Evolutionary conservation across 2,797 vertebrate genomes (phyloP), one percentile per base, ranked within the genome.

Genomic region (Phrynocephalus forsythii): DNA sequence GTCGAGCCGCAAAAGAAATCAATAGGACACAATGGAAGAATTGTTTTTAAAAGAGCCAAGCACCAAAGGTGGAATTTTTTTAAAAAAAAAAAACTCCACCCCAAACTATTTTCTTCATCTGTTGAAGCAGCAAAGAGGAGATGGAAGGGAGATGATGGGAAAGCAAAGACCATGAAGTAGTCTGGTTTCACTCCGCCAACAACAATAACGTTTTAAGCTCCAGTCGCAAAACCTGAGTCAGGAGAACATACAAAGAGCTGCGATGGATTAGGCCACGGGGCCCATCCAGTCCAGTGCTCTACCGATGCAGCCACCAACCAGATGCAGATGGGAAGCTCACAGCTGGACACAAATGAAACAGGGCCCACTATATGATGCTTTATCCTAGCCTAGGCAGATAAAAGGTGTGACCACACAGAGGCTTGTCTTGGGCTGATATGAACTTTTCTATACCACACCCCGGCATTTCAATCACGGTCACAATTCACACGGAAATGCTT

Each of bases 21-120:
- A 75, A 85, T 68, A 67, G 6, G 10, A 52, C 24, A 87, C 81
- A 87, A 88, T 81, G 87, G 48, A 81, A 82, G 81, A 67, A 56
- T 85, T 85, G 83, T 85, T 85, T 87, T 85, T 68, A 85, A 63
- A 63, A 38, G 26, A 56, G 60, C 56, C 16, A 44, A 68, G 16
- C 77, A 33, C 26, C 16, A 67, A 18, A 28, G 24, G 56, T 9
- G 56, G 56, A 60, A 60, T 60, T 8, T 56, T 56, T 56, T 33
- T 73, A 67, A 80, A 33, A 20, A 18, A 76, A 76, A 44, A 44
- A 16, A 2, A 20, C 38, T 24, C 9, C 75, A 18, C 18, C 52
- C 52, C 52, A 83, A 78, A 8, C 63, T 48, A 38, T 24, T 75
- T 85, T 75, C 77, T 44, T 44, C 20, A 22, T 75, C 44, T 63